Base-by-base conservation (phyloP, 2,888 invertebrate genomes). In the Himalopsyche tibetana region DNA sequence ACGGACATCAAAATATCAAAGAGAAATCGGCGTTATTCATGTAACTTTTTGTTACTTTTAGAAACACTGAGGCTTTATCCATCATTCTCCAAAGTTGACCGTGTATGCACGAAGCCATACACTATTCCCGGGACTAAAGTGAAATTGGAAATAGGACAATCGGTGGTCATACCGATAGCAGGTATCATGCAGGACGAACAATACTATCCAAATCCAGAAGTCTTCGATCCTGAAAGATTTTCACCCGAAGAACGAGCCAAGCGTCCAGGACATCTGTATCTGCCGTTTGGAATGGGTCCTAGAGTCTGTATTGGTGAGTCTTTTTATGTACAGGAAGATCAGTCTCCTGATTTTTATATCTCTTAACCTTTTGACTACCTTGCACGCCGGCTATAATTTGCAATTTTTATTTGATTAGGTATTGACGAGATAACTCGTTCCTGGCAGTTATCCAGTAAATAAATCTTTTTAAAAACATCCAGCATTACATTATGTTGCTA, bases 41-140 rank as follows among this genome's bases (percentile, higher is more conserved):
- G 12, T 15, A 15, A 74, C 19, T 36, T 17, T 74, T 5, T n/a
- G 12, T 74, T 5, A 38, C 82, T 92, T 91, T 28, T 91, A 93
- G 95, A 95, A 92, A 93, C 94, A 0, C 90, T 95, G 79, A 92
- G 95, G 28, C 90, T 93, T 89, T 94, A 94, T 90, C 94, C 95
- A 0, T 94, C 94, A 1, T 91, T 94, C 6, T 91, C 93, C 3
- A 90, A 93, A 42, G 90, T 94, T 1, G 94, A 94, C 86, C 91
- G 94, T 84, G 89, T 91, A 0, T 94, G 94, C 88, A 93, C 93
- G 0, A 94, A 94, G 89, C 91, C 93, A 2, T 95, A 94, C 89
- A 91, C 89, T 4, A 88, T 95, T 2, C 93, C 94, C 0, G 93
- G 92, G 0, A 92, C 92, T 0, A 90, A 92, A 2, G 89, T 94